Percentiles rank a stretch among this genome's conserved stretches.
Conservation (phyloP, 2,888 invertebrate genomes). For the Gandaritis pyraliata region DNA sequence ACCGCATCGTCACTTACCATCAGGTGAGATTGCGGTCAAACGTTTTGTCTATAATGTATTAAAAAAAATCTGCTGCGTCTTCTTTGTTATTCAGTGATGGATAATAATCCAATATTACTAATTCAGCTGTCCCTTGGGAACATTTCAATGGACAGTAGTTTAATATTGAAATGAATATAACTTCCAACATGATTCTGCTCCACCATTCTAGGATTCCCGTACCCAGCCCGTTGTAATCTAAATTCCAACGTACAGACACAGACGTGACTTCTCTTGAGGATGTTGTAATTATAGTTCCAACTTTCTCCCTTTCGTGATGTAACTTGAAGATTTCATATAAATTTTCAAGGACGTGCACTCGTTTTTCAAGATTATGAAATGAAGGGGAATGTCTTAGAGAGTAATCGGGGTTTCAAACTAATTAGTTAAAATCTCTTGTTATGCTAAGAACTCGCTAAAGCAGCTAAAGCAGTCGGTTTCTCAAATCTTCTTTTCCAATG, state of each 20-base stretch:
- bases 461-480: too few species aligned
- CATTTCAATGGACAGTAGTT: too few species aligned
- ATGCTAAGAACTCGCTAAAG: conserved; percentile 7
- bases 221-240: conserved; percentile 7
- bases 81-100: not conserved
- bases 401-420: conserved; percentile 21
- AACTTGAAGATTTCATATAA: conserved; percentile 30
- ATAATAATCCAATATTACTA: not conserved
- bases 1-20: too few species aligned
- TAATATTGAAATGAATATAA: too few species aligned
- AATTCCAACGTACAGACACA: conserved; percentile 12
- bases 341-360: conserved; percentile 26
- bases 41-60: too few species aligned
- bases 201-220: not conserved
- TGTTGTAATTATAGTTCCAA: conserved; percentile 34
- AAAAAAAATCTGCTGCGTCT: not conserved
- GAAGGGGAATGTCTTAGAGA: conserved; percentile 16
- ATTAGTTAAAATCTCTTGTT: conserved; percentile 13
- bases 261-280: conserved; percentile 42
- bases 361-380: conserved; percentile 25
- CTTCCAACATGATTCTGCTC: not conserved
- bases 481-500: too few species aligned
- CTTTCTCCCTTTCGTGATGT: conserved; percentile 36
- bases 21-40: too few species aligned
- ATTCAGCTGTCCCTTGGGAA: too few species aligned